Evolutionary conservation across 1,140 invertebrate species (phyloP), one percentile per base, ranked within the genome.

Genomic region (Paraescarpia echinospica): DNA sequence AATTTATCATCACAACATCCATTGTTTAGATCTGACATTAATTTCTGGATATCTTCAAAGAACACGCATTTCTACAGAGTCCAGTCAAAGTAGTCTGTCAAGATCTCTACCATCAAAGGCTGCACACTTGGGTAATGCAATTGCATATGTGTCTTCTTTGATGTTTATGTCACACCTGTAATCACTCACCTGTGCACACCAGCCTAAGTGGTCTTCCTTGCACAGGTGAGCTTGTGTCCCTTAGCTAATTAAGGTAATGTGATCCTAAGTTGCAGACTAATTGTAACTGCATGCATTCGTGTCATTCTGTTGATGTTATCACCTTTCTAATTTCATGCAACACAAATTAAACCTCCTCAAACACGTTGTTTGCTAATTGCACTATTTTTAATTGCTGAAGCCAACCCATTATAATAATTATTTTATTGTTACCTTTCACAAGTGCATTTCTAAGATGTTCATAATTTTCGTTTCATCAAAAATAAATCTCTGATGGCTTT

Each of bases 231-330:
- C 59, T 77, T 4, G 8, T 27, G 59, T 18, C 22, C 8, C 59
- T 77, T 77, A 77, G 59, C 59, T 77, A 77, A 77, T 77, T 77
- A 77, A 77, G 59, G 59, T 77, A 77, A 77, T 77, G 59, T 77
- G 59, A 77, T 31, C 14, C 59, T 31, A 77, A 77, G 59, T 77
- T 77, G 59, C 59, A 77, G 59, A 31, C 59, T 77, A 77, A 77
- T 77, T 77, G 59, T 77, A 22, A 77, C 59, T 77, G 59, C 59
- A 27, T 77, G 59, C 59, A 77, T 77, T 77, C 59, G 22, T 77
- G 27, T 18, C 59, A 41, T 41, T 41, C 41, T 41, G 41, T 77
- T 31, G 59, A 77, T 77, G 27, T 77, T 77, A 77, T 77, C 22
- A 18, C 27, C 59, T 77, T 77, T 77, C 59, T 77, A 77, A 77